Percentiles rank a stretch among this genome's conserved stretches.
phyloP scores from a whole-genome alignment of 2,888 invertebrate genomes.

The Tinea trinotella region DNA sequence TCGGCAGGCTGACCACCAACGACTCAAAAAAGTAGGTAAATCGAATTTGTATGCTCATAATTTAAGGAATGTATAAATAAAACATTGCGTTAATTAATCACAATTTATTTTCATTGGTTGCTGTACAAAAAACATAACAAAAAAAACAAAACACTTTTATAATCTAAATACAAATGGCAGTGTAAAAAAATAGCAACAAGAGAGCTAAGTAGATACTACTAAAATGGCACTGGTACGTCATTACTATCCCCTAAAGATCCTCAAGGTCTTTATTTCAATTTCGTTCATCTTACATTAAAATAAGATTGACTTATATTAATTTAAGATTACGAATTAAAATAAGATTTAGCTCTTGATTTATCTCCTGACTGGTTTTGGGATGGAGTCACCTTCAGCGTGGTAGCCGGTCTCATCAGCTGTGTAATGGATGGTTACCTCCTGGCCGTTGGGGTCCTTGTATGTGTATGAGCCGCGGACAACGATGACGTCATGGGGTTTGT shows the following conservation, averaged over 20 bases:
- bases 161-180: conserved; percentile 14
- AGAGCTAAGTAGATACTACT: conserved; percentile 4
- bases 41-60: too few species aligned
- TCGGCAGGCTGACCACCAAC: too few species aligned
- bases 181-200: conserved; percentile 12
- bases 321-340: neutral
- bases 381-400: conserved; percentile 73
- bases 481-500: conserved; percentile 68
- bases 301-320: neutral
- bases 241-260: neutral
- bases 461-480: conserved; percentile 73
- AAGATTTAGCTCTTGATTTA: conserved; percentile 21
- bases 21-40: too few species aligned
- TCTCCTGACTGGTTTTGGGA: conserved; percentile 61
- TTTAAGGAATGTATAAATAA: too few species aligned
- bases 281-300: neutral
- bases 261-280: neutral
- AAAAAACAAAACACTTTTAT: conserved; percentile 2
- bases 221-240: conserved; percentile 11
- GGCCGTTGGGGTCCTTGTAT: conserved; percentile 71
- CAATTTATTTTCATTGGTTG: neutral
- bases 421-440: conserved; percentile 62
- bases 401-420: conserved; percentile 76
- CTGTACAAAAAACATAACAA: conserved; percentile 13
- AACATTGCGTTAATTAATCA: neutral